phyloP scores from a whole-genome alignment of 1,140 invertebrate species.

The Agrilus planipennis region DNA sequence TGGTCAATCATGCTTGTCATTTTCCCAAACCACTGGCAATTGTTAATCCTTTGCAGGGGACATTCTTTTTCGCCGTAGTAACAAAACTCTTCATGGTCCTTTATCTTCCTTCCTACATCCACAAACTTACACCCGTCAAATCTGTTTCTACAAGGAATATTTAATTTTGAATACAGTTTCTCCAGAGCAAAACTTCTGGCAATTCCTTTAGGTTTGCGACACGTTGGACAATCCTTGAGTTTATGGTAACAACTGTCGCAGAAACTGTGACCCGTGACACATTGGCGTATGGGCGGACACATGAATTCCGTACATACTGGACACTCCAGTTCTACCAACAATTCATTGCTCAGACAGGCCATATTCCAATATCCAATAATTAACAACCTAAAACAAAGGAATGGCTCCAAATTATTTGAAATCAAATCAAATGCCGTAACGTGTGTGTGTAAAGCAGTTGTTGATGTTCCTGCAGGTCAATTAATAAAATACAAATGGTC shows the following conservation, averaged over 20 bases:
- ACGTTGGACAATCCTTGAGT: conserved; percentile 61
- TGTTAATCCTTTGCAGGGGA: conserved; percentile 7
- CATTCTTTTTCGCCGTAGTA: conserved; percentile 9
- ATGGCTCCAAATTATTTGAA: no score
- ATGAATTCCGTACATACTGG: conserved; percentile 70
- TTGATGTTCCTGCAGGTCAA: no score
- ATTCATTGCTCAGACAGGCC: no score
- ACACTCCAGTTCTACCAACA: conserved; percentile 43
- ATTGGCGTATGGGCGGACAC: conserved; percentile 59
- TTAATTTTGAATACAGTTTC: conserved; percentile 12
- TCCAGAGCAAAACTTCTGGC: conserved; percentile 65
- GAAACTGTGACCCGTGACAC: conserved; percentile 64
- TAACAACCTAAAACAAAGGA: no score
- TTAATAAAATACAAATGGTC: no score
- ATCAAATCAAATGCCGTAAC: no score
- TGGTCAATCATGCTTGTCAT: conserved; percentile 4
- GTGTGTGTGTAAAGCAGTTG: no score
- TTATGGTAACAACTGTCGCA: conserved; percentile 57
- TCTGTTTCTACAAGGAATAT: conserved; percentile 14
- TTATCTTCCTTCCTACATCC: conserved; percentile 4
- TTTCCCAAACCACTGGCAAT: conserved; percentile 11
- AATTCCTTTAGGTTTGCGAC: conserved; percentile 52
- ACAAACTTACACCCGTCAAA: conserved; percentile 10
- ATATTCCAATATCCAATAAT: no score
- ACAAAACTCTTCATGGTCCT: conserved; percentile 13